Percentiles rank a stretch among this genome's conserved stretches.
These are phyloP conservation scores for Hyperopisus bebe DNA, from an alignment of 2,113 vertebrate species.

Conservation along the genomic window DNA sequence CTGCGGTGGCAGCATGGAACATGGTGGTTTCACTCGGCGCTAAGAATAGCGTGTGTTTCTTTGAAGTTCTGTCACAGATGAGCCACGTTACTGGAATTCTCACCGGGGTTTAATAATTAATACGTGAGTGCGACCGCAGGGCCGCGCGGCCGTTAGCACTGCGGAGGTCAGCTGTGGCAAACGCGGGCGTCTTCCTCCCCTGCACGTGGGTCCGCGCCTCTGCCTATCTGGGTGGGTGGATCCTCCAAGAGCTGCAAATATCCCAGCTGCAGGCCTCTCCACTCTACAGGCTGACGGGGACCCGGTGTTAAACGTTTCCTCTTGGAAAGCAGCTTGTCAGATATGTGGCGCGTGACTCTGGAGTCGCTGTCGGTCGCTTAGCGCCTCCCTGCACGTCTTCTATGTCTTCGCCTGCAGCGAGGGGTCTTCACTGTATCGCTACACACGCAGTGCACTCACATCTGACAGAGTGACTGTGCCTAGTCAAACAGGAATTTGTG, in stretches of 20 bases:
- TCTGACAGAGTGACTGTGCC: background rate
- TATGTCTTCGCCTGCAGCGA: background rate
- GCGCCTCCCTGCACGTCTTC: background rate
- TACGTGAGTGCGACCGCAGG: conserved; percentile 43
- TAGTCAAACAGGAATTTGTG: conserved; percentile 18
- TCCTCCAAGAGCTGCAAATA: background rate
- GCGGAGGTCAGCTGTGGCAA: background rate
- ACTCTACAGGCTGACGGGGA: background rate
- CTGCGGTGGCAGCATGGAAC: conserved; percentile 65
- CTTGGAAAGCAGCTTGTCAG: background rate
- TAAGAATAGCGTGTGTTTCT: conserved; percentile 68
- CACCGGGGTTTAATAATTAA: conserved; percentile 49
- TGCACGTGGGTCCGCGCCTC: background rate
- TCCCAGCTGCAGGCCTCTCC: background rate
- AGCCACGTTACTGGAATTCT: conserved; percentile 69
- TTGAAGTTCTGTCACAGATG: conserved; percentile 67
- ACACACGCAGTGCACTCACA: background rate
- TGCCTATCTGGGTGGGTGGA: background rate
- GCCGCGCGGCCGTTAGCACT: background rate
- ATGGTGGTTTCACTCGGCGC: conserved; percentile 50
- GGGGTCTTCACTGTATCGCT: background rate
- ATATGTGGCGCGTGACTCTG: background rate
- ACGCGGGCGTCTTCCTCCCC: background rate
- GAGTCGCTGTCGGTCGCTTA: background rate
- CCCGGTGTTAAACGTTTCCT: background rate